Conservation (phyloP, 1,140 invertebrate genomes). For the Drosophila burlai region DNA sequence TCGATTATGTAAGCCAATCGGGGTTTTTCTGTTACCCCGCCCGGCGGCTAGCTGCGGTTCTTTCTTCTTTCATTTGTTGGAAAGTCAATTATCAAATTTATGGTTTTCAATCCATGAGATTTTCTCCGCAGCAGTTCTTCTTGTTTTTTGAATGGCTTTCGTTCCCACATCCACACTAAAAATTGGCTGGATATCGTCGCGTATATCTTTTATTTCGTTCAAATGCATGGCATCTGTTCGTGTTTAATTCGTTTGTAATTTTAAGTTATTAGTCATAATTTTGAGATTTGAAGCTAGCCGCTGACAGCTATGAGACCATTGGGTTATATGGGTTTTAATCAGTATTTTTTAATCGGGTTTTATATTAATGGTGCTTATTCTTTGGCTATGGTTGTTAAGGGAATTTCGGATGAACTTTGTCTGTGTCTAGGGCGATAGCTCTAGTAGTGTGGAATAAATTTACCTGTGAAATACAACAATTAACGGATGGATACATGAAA, state of each 20-base stretch:
- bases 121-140: constrained; percentile 57
- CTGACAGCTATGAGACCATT: constrained; percentile 47
- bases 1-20: constrained; percentile 76
- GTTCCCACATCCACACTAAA: constrained; percentile 54
- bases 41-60: constrained; percentile 29
- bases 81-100: constrained; percentile 83
- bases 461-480: not conserved
- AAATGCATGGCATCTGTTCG: constrained; percentile 60
- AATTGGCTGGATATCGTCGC: constrained; percentile 27
- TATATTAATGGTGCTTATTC: constrained; percentile 4
- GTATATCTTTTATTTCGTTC: constrained; percentile 18
- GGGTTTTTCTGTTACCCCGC: constrained; percentile 15
- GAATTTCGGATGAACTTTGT: not conserved
- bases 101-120: constrained; percentile 61
- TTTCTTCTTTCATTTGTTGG: constrained; percentile 51
- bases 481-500: not conserved
- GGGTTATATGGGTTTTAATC: constrained; percentile 56
- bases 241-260: constrained; percentile 73
- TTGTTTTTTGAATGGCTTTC: constrained; percentile 42
- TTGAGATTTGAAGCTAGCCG: constrained; percentile 54
- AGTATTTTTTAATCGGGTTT: not conserved
- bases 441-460: not conserved
- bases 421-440: not conserved
- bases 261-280: constrained; percentile 80
- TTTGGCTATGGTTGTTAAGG: no score